Evolutionary conservation across 2,113 vertebrate species (phyloP).

Genomic region (Nipponia nippon): DNA sequence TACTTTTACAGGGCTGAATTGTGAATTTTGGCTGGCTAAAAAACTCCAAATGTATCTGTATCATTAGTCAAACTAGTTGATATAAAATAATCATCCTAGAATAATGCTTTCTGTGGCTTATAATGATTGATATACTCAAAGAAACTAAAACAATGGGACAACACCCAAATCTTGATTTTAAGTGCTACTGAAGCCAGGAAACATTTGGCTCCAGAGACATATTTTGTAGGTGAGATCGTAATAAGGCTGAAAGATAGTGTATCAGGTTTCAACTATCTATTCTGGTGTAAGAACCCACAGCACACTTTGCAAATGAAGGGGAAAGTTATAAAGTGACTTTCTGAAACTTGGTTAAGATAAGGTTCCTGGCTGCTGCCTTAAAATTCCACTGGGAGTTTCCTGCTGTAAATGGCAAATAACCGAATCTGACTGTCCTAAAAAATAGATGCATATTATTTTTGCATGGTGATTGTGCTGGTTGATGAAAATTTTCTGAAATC

Average conservation of each 20-base stretch:
- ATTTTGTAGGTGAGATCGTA: neutral
- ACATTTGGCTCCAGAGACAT: neutral
- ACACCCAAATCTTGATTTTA: neutral
- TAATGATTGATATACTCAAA: neutral
- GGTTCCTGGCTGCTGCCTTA: neutral
- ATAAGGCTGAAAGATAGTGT: neutral
- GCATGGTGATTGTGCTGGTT: fast-evolving
- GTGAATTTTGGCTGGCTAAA: neutral
- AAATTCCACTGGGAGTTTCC: neutral
- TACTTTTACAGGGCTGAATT: neutral
- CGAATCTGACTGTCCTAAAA: neutral
- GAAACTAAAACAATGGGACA: neutral
- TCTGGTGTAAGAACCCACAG: neutral
- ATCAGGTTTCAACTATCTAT: neutral
- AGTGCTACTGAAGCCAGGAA: neutral
- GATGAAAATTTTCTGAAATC: neutral
- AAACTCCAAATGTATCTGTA: neutral
- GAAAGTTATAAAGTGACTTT: neutral
- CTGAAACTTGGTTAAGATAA: neutral
- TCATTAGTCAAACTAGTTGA: neutral
- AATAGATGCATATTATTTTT: neutral
- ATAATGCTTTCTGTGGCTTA: neutral
- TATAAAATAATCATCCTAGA: neutral
- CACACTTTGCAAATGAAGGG: neutral
- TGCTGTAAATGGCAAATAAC: neutral